These are phyloP conservation scores for Halesus radiatus DNA, from an alignment of 1,140 invertebrate species.

Conservation along the genomic window DNA sequence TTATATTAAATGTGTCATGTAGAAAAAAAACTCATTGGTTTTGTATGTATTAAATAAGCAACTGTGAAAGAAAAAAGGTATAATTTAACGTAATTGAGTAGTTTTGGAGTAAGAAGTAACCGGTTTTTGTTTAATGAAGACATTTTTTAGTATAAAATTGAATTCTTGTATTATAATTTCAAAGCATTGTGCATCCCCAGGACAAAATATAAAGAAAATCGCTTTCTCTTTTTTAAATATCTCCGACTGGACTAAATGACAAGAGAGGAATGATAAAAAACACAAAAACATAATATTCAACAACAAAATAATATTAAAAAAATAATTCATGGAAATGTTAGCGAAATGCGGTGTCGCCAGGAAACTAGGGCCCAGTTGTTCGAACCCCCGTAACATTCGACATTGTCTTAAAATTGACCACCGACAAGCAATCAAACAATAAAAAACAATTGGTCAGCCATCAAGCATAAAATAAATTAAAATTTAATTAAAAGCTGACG, in stretches of 20 bases:
- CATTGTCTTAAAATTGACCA: too few species aligned
- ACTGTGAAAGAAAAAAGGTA: too few species aligned
- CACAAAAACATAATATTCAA: constrained; percentile 29
- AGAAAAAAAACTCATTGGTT: too few species aligned
- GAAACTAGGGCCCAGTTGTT: too few species aligned
- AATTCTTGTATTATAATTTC: constrained; percentile 28
- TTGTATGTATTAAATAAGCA: too few species aligned
- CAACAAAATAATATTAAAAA: constrained; percentile 35
- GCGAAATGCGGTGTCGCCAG: constrained; percentile 11
- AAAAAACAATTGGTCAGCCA: too few species aligned
- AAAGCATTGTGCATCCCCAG: constrained; percentile 56
- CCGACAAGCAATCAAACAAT: background rate
- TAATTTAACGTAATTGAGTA: background rate
- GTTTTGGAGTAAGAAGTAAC: background rate
- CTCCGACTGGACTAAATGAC: constrained; percentile 52
- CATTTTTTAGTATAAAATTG: constrained; percentile 15
- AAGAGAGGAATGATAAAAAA: constrained; percentile 26
- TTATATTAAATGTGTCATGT: too few species aligned
- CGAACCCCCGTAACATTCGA: too few species aligned
- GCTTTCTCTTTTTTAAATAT: constrained; percentile 16
- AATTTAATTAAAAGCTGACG: background rate
- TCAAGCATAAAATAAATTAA: too few species aligned
- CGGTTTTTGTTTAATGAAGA: constrained; percentile 12
- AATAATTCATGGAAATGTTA: constrained; percentile 35
- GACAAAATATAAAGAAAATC: constrained; percentile 43